phyloP scores from a whole-genome alignment of 37 sponge, comb jelly and placozoan species.

The Chondrilla cf. caribensis region DNA sequence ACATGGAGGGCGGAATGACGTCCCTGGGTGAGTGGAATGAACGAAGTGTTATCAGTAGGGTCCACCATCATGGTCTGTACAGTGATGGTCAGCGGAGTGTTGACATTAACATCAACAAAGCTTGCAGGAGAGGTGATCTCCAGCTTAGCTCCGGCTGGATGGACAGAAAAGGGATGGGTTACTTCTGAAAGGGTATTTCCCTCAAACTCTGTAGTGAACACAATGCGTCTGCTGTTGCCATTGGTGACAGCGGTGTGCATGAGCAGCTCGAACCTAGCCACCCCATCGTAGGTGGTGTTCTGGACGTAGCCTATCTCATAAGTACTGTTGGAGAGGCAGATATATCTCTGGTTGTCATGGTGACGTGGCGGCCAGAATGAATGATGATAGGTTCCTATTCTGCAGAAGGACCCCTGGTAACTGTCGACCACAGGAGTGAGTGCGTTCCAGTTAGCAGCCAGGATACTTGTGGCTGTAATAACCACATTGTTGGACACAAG shows the following conservation, averaged over 20 bases:
- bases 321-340: slow-evolving; percentile 27
- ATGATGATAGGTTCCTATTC: slow-evolving; percentile 5
- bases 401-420: slow-evolving; percentile 31
- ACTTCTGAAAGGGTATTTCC: background rate
- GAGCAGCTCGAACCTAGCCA: slow-evolving; percentile 38
- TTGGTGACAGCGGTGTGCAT: slow-evolving; percentile 33
- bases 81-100: slow-evolving; percentile 33
- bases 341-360: background rate
- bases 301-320: slow-evolving; percentile 40
- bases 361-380: slow-evolving; percentile 21
- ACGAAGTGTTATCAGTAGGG: slow-evolving; percentile 10
- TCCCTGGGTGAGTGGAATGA: slow-evolving; percentile 29
- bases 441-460: background rate
- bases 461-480: slow-evolving; percentile 42
- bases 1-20: slow-evolving; percentile 48
- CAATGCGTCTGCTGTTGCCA: background rate
- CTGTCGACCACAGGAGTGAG: background rate
- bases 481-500: slow-evolving; percentile 33
- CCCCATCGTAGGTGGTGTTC: slow-evolving; percentile 38
- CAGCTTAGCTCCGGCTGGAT: slow-evolving; percentile 31
- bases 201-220: slow-evolving; percentile 25
- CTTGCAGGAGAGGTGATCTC: background rate
- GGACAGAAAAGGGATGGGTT: slow-evolving; percentile 30
- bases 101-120: slow-evolving; percentile 19
- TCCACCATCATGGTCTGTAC: slow-evolving; percentile 37